phyloP scores from a whole-genome alignment of 2,113 vertebrate genomes.

The Phyllostomus discolor region DNA sequence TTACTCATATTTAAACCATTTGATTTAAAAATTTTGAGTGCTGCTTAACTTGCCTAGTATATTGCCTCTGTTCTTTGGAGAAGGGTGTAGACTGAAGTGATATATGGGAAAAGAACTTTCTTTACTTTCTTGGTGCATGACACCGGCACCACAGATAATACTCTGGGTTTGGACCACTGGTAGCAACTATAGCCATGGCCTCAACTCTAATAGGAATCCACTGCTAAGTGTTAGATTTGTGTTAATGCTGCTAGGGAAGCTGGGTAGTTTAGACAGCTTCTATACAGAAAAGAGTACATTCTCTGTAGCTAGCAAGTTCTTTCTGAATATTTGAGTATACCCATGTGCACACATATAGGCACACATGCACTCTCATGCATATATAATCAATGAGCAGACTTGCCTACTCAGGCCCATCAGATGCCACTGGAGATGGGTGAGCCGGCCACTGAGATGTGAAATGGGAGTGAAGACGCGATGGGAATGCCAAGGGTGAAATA shows the following conservation, averaged over 20 bases:
- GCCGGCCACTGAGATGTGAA: not conserved
- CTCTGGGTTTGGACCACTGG: not conserved
- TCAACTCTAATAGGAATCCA: not conserved
- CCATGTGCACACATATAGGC: not conserved
- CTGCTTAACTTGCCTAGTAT: not conserved
- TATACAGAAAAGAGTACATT: not conserved
- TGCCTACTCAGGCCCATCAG: not conserved
- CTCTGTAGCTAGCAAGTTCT: not conserved
- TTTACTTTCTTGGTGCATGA: not conserved
- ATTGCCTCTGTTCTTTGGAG: not conserved
- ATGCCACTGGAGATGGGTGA: not conserved
- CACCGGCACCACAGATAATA: not conserved
- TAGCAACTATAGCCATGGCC: not conserved
- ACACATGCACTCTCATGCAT: not conserved
- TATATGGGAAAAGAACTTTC: not conserved
- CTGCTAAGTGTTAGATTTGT: not conserved
- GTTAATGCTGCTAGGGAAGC: not conserved
- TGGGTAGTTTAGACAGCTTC: not conserved
- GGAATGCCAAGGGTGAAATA: not conserved
- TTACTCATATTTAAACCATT: not conserved
- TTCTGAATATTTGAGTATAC: not conserved
- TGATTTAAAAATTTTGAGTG: not conserved
- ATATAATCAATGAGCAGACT: not conserved
- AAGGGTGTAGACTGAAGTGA: not conserved
- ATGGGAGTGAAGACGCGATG: not conserved